These are phyloP conservation scores for Brachionus rubens DNA, from an alignment of 1,140 invertebrate genomes.

Conservation along the genomic window DNA sequence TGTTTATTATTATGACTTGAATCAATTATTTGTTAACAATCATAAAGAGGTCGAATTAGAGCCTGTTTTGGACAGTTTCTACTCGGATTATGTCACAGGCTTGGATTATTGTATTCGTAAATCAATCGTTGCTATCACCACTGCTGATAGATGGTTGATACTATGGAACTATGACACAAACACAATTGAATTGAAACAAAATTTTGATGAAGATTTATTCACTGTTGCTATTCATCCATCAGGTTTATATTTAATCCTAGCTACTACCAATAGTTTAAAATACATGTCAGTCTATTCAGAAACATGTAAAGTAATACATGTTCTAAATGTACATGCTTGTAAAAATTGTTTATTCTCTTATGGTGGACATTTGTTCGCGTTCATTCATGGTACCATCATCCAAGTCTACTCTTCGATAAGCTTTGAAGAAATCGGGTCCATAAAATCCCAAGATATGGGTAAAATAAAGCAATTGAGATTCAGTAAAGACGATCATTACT, in stretches of 20 bases:
- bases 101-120: constrained; percentile 81
- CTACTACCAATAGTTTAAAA: constrained; percentile 81
- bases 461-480: constrained; percentile 34
- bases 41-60: constrained; percentile 1
- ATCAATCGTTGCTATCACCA: constrained; percentile 77
- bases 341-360: constrained; percentile 71
- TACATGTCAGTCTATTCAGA: constrained; percentile 80
- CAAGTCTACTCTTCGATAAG: constrained; percentile 74
- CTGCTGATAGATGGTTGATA: constrained; percentile 74
- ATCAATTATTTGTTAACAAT: constrained; percentile 64
- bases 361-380: constrained; percentile 77
- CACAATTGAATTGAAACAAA: constrained; percentile 71
- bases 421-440: constrained; percentile 68
- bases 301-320: constrained; percentile 72
- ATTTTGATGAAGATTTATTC: constrained; percentile 76
- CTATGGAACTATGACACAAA: constrained; percentile 82
- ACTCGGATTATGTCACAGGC: constrained; percentile 73
- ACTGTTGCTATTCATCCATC: constrained; percentile 76
- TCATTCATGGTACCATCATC: constrained; percentile 72
- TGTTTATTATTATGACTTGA: constrained; percentile 63
- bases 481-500: constrained; percentile 49
- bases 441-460: constrained; percentile 74
- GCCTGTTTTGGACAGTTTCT: constrained; percentile 53
- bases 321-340: constrained; percentile 72
- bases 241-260: constrained; percentile 78